A percentile compares a stretch with the other conserved stretches of the same genome.
Conservation (phyloP, 2,888 invertebrate genomes). For the Polydrusus cervinus region DNA sequence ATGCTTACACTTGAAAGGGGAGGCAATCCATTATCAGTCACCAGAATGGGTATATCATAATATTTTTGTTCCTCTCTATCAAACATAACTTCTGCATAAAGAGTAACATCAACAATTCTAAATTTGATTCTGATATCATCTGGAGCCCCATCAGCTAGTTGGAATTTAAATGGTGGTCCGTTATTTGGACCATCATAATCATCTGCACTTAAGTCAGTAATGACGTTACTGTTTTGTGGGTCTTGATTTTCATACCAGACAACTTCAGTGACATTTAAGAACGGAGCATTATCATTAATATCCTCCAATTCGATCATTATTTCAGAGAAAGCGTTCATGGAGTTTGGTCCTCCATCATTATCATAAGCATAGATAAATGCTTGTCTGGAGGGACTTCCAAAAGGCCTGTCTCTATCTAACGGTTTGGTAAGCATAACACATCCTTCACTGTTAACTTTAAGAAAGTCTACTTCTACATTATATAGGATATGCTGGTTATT, state of each 20-base stretch:
- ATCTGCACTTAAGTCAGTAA: conserved; percentile 80
- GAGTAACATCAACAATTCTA: conserved; percentile 76
- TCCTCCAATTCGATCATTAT: conserved; percentile 81
- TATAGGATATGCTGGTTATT: conserved; percentile 87
- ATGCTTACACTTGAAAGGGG: conserved; percentile 85
- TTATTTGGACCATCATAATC: conserved; percentile 89
- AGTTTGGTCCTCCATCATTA: conserved; percentile 79
- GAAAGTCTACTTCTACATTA: conserved; percentile 80
- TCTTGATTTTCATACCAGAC: conserved; percentile 88
- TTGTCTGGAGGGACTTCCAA: conserved; percentile 84
- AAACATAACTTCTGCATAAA: conserved; percentile 84
- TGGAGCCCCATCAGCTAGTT: conserved; percentile 78
- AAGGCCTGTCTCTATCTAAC: conserved; percentile 91
- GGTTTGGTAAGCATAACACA: conserved; percentile 84
- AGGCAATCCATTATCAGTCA: conserved; percentile 89
- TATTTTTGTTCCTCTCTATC: conserved; percentile 92
- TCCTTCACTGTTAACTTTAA: conserved; percentile 83
- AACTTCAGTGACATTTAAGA: conserved; percentile 85
- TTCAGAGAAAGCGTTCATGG: conserved; percentile 80
- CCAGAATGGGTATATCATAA: conserved; percentile 90
- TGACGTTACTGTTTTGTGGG: conserved; percentile 74
- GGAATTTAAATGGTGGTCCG: conserved; percentile 89
- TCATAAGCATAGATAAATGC: conserved; percentile 85
- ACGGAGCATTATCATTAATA: conserved; percentile 96
- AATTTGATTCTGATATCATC: conserved; percentile 83